A percentile compares a stretch with the other conserved stretches of the same genome.
Evolutionary conservation across 2,888 invertebrate species (phyloP).

Genomic region (Liposcelis brunnea): DNA sequence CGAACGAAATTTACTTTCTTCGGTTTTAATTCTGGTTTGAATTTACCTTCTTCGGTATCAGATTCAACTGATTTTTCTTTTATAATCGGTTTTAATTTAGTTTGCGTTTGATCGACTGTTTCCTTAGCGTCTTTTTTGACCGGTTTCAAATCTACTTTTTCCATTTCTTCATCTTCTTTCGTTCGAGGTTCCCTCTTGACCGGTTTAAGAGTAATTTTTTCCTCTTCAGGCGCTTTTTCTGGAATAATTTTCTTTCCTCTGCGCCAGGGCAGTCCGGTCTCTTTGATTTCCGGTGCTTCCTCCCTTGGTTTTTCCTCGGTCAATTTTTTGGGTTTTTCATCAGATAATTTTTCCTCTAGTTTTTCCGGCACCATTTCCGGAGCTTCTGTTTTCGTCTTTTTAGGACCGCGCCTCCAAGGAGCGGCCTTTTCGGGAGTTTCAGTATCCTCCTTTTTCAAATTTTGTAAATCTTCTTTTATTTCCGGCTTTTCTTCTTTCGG

Average conservation of each 20-base stretch:
- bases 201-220: constrained; percentile 19
- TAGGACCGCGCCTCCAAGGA: constrained; percentile 15
- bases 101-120: constrained; percentile 25
- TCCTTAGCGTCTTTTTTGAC: constrained; percentile 24
- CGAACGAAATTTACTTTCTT: constrained; percentile 23
- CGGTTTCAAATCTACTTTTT: constrained; percentile 8
- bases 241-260: constrained; percentile 23
- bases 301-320: constrained; percentile 15
- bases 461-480: constrained; percentile 13
- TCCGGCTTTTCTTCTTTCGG: constrained; percentile 17
- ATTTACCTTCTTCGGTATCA: constrained; percentile 15
- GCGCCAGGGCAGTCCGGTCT: constrained; percentile 21
- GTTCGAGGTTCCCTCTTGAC: not conserved
- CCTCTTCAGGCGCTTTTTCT: constrained; percentile 28
- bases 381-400: constrained; percentile 2
- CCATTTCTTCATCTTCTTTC: not conserved
- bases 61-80: constrained; percentile 28
- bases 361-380: constrained; percentile 1
- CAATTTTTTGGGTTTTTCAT: constrained; percentile 3
- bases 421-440: constrained; percentile 17
- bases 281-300: constrained; percentile 27
- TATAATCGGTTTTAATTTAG: constrained; percentile 22
- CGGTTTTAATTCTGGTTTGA: constrained; percentile 38
- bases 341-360: not conserved
- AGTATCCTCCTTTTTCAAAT: constrained; percentile 16